Conservation (phyloP, 2,888 invertebrate species). For the Resseliella maxima region DNA sequence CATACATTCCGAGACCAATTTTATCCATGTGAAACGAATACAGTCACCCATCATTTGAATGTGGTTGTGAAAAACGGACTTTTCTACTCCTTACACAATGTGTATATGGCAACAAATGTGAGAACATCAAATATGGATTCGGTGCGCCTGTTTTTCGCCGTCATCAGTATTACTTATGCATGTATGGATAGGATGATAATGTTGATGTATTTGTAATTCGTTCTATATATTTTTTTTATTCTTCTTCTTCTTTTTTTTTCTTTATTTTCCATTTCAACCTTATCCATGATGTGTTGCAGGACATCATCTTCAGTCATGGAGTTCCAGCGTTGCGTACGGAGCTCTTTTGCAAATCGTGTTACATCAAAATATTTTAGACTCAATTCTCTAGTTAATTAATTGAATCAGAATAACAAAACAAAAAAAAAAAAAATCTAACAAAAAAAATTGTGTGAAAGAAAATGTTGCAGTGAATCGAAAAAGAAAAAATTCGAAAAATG, state of each 20-base stretch:
- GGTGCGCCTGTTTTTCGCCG: slow-evolving; percentile 40
- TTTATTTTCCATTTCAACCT: no score
- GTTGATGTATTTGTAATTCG: neutral
- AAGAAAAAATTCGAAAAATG: neutral
- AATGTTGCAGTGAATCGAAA: neutral
- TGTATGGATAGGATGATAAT: slow-evolving; percentile 34
- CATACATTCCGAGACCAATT: neutral
- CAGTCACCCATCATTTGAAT: no score
- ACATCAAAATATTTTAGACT: neutral
- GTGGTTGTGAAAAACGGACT: neutral
- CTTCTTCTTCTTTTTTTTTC: neutral
- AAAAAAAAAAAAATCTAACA: neutral
- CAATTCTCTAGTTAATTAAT: slow-evolving; percentile 10
- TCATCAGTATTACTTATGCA: neutral
- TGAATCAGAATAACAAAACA: neutral
- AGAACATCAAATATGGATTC: slow-evolving; percentile 46
- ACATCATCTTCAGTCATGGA: slow-evolving; percentile 64
- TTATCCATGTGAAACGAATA: neutral
- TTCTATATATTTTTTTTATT: neutral
- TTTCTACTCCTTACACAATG: neutral
- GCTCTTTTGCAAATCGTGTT: slow-evolving; percentile 56
- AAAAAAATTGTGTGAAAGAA: neutral
- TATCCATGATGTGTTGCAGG: slow-evolving; percentile 31
- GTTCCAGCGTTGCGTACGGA: slow-evolving; percentile 67
- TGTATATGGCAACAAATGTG: slow-evolving; percentile 2